Base-by-base conservation (phyloP, 2,113 vertebrate genomes). In the Panthera leo region DNA sequence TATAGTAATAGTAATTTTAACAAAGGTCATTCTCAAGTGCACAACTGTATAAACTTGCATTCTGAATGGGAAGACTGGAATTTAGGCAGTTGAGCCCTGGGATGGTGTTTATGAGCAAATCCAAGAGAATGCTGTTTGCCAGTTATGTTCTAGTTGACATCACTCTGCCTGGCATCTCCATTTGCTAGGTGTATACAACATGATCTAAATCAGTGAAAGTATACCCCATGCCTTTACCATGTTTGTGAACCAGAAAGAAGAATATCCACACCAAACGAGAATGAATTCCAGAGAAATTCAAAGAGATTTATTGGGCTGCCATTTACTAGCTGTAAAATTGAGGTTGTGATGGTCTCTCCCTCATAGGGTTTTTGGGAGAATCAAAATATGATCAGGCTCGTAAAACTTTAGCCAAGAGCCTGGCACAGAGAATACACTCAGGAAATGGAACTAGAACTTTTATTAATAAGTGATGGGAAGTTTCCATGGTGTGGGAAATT, bases 371-470 rank as follows among this genome's bases (percentile, higher is more conserved):
- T 11, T 21, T 88, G 88, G 51, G 39, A 89, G 23, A 89, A 68
- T 61, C 25, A 75, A 19, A 51, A 67, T 68, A 15, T 14, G 27
- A 92, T 96, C 63, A 76, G 25, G 68, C 18, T 89, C 11, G 16
- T 88, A 76, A 91, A 68, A 93, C 13, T 42, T 70, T 83, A 91
- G 70, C 29, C 63, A 31, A 76, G 78, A 93, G 39, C 36, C 90
- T 73, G 39, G 31, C 31, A 96, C 31, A 83, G 5, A 6, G 9
- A 36, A 39, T 13, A 65, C 8, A 23, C 8, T 58, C 83, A 85
- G 61, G 42, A 96, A 90, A 94, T 65, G 39, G 91, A 76, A 68
- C 8, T 51, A 93, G 55, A 87, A 58, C 21, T 94, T 94, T 86
- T 92, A 63, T 95, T 85, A 51, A 25, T 53, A 78, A 58, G 15